Evolutionary conservation across 2,888 invertebrate species (phyloP).

Genomic region (Orchesellides sinensis): DNA sequence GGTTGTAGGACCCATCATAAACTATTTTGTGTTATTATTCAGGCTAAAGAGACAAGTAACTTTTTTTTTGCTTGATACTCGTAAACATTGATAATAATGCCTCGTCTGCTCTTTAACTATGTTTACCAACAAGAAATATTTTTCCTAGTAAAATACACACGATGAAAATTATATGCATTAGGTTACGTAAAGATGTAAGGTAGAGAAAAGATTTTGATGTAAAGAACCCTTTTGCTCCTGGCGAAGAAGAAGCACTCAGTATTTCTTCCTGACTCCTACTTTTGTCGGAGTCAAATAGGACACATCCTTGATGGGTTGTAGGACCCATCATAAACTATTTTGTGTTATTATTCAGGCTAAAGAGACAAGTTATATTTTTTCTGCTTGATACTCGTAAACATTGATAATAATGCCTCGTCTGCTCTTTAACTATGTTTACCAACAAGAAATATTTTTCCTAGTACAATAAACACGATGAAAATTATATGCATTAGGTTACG

Average conservation of each 20-base stretch:
- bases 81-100: no score
- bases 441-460: not conserved
- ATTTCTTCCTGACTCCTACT: no score
- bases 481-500: not conserved
- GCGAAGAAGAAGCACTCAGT: no score
- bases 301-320: not conserved
- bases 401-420: no score
- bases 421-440: no score
- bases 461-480: not conserved
- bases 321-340: not conserved
- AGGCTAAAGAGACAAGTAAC: not conserved
- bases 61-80: no score
- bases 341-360: not conserved
- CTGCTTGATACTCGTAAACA: no score
- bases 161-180: conserved; percentile 4
- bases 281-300: not conserved
- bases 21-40: not conserved
- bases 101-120: no score
- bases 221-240: conserved; percentile 25
- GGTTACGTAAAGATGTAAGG: not conserved
- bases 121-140: no score
- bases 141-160: not conserved
- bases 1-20: not conserved
- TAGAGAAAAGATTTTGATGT: not conserved
- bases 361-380: not conserved